Conservation (phyloP, 1,140 invertebrate species). For the Hycleus cichorii region DNA sequence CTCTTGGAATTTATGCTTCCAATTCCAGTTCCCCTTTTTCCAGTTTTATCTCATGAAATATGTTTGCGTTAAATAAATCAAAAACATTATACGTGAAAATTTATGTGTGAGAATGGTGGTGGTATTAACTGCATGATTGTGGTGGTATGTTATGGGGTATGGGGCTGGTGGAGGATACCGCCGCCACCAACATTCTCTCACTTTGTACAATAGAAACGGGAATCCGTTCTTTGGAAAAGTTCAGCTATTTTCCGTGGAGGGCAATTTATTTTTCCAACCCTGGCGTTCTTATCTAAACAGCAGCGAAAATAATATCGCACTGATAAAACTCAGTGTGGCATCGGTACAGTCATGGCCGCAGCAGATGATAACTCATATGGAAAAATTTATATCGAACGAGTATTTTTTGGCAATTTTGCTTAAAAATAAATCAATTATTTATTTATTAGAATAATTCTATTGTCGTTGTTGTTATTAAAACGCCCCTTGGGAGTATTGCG, state of each 20-base stretch:
- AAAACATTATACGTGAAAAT: conserved; percentile 16
- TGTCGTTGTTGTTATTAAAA: too few species aligned
- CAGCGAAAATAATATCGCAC: conserved; percentile 43
- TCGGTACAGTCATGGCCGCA: conserved; percentile 31
- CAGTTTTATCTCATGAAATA: conserved; percentile 16
- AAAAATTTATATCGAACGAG: conserved; percentile 29
- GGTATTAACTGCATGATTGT: conserved; percentile 4
- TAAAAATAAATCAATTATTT: too few species aligned
- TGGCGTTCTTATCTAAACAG: conserved; percentile 42
- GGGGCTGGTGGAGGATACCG: too few species aligned
- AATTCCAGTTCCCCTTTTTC: conserved; percentile 12
- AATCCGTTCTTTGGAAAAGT: conserved; percentile 40
- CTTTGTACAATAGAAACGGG: conserved; percentile 31
- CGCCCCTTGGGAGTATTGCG: too few species aligned
- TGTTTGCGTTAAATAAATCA: conserved; percentile 19
- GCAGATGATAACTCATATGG: conserved; percentile 31
- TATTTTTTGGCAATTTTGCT: too few species aligned
- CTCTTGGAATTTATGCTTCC: conserved; percentile 4
- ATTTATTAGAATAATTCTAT: too few species aligned
- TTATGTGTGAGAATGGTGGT: conserved; percentile 13
- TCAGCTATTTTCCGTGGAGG: conserved; percentile 41
- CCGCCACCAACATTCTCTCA: conserved; percentile 9
- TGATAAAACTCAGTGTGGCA: conserved; percentile 40
- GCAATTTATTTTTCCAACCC: conserved; percentile 44
- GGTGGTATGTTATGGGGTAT: conserved; percentile 12